These are phyloP conservation scores for Bursaphelenchus mucronatus DNA, from an alignment of 1,140 invertebrate genomes.

Conservation along the genomic window DNA sequence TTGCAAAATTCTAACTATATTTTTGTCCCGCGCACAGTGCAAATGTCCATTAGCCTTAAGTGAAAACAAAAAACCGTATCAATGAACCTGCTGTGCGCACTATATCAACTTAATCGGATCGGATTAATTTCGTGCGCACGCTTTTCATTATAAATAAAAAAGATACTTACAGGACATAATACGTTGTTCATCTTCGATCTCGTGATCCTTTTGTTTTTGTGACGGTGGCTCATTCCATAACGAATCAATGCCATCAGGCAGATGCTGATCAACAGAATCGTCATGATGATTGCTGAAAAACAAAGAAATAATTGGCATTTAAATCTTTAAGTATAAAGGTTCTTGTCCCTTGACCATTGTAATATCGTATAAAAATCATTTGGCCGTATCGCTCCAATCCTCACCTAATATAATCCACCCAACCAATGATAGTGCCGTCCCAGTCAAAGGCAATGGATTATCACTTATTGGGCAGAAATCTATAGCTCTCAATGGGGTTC, in stretches of 20 bases:
- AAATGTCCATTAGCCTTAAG: background rate
- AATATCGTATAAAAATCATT: background rate
- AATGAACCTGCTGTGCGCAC: conserved; percentile 9
- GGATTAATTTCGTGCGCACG: no score
- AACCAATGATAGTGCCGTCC: conserved; percentile 54
- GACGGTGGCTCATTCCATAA: conserved; percentile 59
- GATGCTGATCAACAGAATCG: conserved; percentile 57
- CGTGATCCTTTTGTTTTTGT: conserved; percentile 60
- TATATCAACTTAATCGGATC: background rate
- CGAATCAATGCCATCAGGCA: conserved; percentile 58
- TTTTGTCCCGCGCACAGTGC: conserved; percentile 21
- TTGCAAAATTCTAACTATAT: background rate
- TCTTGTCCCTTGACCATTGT: no score
- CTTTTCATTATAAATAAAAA: background rate
- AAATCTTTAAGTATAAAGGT: background rate
- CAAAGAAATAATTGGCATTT: conserved; percentile 7
- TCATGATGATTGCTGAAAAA: conserved; percentile 59
- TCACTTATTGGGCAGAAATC: conserved; percentile 46
- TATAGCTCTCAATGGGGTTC: conserved; percentile 50
- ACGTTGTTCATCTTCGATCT: conserved; percentile 57
- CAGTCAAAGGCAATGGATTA: conserved; percentile 44
- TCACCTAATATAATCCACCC: conserved; percentile 60
- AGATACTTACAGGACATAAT: conserved; percentile 43
- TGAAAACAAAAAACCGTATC: conserved; percentile 1
- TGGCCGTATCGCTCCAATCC: background rate